These are phyloP conservation scores for Adela reaumurella DNA, from an alignment of 2,888 invertebrate species.

Conservation along the genomic window DNA sequence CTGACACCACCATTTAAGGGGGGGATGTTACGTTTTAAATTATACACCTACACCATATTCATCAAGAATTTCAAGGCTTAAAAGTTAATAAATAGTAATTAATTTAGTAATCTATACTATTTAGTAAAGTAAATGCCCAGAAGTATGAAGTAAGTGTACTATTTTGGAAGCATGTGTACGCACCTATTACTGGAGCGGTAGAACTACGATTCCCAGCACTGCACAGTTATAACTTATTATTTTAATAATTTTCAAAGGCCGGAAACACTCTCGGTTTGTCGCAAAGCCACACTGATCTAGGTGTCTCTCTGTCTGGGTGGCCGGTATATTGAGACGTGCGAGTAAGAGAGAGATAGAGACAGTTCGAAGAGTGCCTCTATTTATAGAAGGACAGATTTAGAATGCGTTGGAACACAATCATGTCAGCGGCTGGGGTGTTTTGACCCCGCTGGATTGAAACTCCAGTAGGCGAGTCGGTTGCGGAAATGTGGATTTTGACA, in stretches of 20 bases:
- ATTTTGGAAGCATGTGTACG: neutral
- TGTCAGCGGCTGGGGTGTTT: slow-evolving; percentile 2
- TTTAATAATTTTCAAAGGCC: neutral
- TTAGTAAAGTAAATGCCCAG: no score
- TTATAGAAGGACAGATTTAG: slow-evolving; percentile 3
- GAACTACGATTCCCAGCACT: neutral
- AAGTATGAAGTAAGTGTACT: neutral
- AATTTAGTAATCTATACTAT: no score
- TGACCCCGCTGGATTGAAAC: slow-evolving; percentile 1
- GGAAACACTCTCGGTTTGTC: neutral
- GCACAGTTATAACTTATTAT: neutral
- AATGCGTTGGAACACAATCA: neutral
- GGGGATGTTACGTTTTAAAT: no score
- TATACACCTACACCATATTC: no score
- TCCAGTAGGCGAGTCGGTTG: no score
- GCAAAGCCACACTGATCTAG: neutral
- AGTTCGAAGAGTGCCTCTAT: slow-evolving; percentile 3
- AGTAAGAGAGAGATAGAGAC: slow-evolving; percentile 1
- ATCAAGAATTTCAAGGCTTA: no score
- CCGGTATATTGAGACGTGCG: neutral
- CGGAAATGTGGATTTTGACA: no score
- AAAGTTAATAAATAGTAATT: no score
- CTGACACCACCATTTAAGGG: neutral
- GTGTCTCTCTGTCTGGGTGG: slow-evolving; percentile 2
- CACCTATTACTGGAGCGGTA: neutral